Conservation (phyloP, 2,113 vertebrate genomes). For the Nipponia nippon region DNA sequence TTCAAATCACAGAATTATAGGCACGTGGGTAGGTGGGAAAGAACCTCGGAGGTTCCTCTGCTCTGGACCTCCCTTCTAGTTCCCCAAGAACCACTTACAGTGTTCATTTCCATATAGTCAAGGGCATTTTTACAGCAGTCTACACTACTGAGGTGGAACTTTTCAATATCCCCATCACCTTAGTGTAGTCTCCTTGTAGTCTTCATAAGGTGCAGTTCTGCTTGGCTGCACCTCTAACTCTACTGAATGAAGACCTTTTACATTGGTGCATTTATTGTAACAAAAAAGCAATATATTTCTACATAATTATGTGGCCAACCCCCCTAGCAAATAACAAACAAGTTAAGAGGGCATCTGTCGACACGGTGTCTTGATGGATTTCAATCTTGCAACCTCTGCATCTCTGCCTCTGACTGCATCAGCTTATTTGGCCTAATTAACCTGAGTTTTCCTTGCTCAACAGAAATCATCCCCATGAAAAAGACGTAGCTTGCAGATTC, state of each 20-base stretch:
- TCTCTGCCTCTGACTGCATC: conserved; percentile 61
- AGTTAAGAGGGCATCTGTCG: conserved; percentile 78
- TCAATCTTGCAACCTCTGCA: conserved; percentile 50
- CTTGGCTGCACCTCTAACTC: background rate
- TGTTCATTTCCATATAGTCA: background rate
- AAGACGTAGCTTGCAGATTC: conserved; percentile 22
- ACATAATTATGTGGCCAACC: conserved; percentile 66
- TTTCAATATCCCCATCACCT: background rate
- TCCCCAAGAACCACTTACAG: background rate
- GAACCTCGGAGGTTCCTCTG: background rate
- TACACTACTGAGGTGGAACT: background rate
- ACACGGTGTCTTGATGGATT: conserved; percentile 72
- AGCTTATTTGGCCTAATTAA: conserved; percentile 81
- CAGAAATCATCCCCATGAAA: conserved; percentile 51
- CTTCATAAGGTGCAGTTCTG: background rate
- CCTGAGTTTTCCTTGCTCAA: conserved; percentile 69
- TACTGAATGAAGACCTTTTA: background rate
- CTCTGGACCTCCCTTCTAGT: background rate
- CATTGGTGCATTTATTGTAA: background rate
- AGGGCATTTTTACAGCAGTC: background rate
- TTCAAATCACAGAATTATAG: background rate
- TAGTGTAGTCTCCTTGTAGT: background rate
- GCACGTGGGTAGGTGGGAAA: accelerated
- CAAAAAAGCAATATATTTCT: background rate
- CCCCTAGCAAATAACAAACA: conserved; percentile 73